phyloP scores from a whole-genome alignment of 2,113 vertebrate species.

The Cyphomyrus discorhynchus region DNA sequence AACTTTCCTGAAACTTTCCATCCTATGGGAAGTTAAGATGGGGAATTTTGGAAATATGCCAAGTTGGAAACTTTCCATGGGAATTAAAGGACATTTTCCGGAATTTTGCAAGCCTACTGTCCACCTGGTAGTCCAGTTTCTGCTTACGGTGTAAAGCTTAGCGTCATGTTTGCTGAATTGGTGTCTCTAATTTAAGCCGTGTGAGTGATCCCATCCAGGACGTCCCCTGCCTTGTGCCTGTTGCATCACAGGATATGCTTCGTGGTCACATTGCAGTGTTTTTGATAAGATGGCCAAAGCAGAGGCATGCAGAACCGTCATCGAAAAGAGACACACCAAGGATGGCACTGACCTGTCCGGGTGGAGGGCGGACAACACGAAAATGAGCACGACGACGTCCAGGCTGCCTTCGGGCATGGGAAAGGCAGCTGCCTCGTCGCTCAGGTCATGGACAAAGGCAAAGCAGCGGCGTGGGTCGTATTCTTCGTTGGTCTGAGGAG shows the following conservation, averaged over 20 bases:
- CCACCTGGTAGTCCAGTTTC: not conserved
- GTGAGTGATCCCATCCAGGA: not conserved
- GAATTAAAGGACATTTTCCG: no score
- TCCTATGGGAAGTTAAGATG: no score
- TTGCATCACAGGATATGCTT: not conserved
- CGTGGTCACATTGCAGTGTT: not conserved
- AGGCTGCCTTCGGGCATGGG: slow-evolving; percentile 75
- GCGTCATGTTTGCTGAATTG: not conserved
- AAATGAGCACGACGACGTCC: slow-evolving; percentile 85
- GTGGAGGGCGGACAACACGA: slow-evolving; percentile 88
- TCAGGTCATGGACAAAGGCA: slow-evolving; percentile 86
- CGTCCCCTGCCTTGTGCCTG: not conserved
- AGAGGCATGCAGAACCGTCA: not conserved
- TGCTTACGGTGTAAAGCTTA: not conserved
- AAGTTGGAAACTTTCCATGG: no score
- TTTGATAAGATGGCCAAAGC: not conserved
- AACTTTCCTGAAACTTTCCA: no score
- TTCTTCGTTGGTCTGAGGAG: slow-evolving; percentile 68
- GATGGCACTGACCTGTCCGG: slow-evolving; percentile 77
- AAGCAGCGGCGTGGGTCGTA: slow-evolving; percentile 81
- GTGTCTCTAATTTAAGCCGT: not conserved
- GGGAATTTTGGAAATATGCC: no score
- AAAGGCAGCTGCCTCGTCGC: slow-evolving; percentile 65
- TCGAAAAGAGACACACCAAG: not conserved
- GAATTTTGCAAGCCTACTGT: not conserved